Base-by-base conservation (phyloP, 2,888 invertebrate genomes). In the Eurois occulta region DNA sequence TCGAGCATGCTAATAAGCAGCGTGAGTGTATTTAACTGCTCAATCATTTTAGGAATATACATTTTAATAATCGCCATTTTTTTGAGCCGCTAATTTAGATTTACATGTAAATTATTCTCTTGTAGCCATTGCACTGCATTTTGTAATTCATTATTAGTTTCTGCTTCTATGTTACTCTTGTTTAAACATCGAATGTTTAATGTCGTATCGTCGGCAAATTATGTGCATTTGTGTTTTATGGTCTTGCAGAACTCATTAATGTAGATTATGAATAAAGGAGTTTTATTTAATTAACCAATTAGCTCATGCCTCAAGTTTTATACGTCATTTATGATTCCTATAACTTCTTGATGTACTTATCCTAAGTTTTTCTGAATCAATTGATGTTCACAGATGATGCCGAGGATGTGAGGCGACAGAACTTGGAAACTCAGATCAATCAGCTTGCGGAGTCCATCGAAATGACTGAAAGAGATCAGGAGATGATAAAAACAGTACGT, bases 391-490 rank as follows among this genome's bases (percentile, higher is more conserved):
- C 84, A 97, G 97, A 97, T 77, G 96, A 97, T 32, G 91, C 90
- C 0, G 97, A 98, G 89, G 96, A 97, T 38, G 92, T 95, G 2
- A 97, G 96, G 75, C 94, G 97, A 62, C 75, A 93, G 0, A 91
- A 91, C 7, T 88, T 97, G 16, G 97, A 98, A 87, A 90, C 91
- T 11, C 96, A 97, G 90, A 96, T 98, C 38, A 92, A 94, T 2
- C 97, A 97, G 78, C 91, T 97, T 8, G 94, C 97, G 0, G 97
- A 97, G 48, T 96, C 97, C 10, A 94, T 97, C 21, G 97, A 97
- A 69, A 97, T 97, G 95, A 97, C 97, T 5, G 97, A 98, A 84
- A 94, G 96, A 60, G 98, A 98, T 88, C 96, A 97, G 55, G 96
- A 97, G 58, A 94, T 96, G 87, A 95, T 97, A 0, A 95, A 94